Evolutionary conservation across 30 jellyfish, hydroid and myxozoan genomes (phyloP), one percentile per base, ranked within the genome.

Genomic region (Hydractinia symbiolongicarpus): DNA sequence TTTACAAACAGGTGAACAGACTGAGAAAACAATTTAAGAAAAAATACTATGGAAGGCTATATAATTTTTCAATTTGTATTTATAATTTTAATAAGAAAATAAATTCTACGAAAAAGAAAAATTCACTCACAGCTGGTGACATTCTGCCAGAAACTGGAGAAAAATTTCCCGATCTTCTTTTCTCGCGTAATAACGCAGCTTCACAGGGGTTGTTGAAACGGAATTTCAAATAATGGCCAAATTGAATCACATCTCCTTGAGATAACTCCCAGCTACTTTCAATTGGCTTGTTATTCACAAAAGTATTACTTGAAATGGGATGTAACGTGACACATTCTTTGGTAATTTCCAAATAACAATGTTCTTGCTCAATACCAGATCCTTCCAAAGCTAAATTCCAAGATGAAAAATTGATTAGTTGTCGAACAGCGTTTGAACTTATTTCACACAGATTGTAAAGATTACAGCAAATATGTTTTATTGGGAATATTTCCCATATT

Each of bases 151-250:
- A 94, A 85, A 55, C 95, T 15, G 82, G 54, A 9, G 95, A 85
- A 67, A 90, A 85, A 40, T 78, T 77, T 44, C 96, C 96, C 4
- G 98, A 93, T 67, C 96, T 66, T 50, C 98, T 81, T 67, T 87
- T 87, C 72, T 86, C 90, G 50, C 89, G 72, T 66, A 93, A 68
- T 67, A 83, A 9, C 16, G 86, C 93, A 49, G 98, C 95, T 82
- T 93, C 98, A 40, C 79, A 73, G 19, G 98, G 98, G 88, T 93
- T 93, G 69, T 88, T 83, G 83, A 93, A 93, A 53, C 96, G 89
- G 86, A 93, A 93, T 66, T 75, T 87, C 55, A 79, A 86, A 56
- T 84, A 69, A 84, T 93, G 95, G 14, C 98, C 98, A 77, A 93
- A 86, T 81, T 93, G 95, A 5, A 93, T 79, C 50, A 87, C 73